Evolutionary conservation across 2,888 invertebrate genomes (phyloP).

Genomic region (Dusona sp.): DNA sequence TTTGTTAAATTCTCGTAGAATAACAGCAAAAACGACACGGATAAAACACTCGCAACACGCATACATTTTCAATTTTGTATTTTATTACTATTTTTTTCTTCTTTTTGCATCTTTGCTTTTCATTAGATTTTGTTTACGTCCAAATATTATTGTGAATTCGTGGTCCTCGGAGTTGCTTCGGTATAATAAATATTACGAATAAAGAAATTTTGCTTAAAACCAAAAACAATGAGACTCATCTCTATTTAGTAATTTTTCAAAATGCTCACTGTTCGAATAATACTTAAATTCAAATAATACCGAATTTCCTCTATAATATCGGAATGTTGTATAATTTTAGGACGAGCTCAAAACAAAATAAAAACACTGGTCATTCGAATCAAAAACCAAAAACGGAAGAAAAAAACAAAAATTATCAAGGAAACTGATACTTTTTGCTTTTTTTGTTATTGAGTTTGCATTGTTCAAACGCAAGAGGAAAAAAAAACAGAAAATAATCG

Average conservation of each 20-base stretch:
- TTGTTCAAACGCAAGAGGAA: neutral
- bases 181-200: neutral
- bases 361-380: neutral
- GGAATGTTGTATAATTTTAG: conserved; percentile 22
- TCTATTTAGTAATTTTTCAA: neutral
- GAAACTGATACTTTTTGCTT: neutral
- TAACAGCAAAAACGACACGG: conserved; percentile 59
- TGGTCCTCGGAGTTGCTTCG: conserved; percentile 79
- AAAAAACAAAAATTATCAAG: neutral
- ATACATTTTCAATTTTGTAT: conserved; percentile 26
- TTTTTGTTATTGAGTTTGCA: neutral
- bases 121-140: conserved; percentile 48
- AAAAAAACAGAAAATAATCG: neutral
- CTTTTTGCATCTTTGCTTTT: conserved; percentile 44
- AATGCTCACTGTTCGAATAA: neutral
- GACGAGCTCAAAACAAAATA: conserved; percentile 8
- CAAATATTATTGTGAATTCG: conserved; percentile 76
- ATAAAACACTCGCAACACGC: conserved; percentile 34
- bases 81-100: conserved; percentile 54
- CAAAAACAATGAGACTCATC: neutral
- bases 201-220: neutral
- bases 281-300: neutral
- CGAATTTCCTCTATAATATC: neutral
- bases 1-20: conserved; percentile 38
- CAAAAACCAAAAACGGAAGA: neutral